phyloP scores from a whole-genome alignment of 2,888 invertebrate genomes.

The Eupithecia centaureata region DNA sequence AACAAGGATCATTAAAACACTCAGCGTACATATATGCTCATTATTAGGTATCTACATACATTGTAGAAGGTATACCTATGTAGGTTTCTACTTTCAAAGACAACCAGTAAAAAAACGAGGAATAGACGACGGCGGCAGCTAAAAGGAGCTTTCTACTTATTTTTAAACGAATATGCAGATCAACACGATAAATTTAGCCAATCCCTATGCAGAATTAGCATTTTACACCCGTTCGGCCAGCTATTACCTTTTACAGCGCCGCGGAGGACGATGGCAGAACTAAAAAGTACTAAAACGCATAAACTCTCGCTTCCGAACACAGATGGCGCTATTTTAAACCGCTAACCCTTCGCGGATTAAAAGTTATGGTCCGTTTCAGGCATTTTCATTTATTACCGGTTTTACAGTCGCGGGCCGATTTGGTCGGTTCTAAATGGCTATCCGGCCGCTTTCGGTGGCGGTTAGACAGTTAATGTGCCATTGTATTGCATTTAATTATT shows the following conservation, averaged over 20 bases:
- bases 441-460: constrained; percentile 44
- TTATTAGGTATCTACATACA: neutral
- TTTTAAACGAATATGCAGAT: constrained; percentile 43
- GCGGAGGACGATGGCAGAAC: constrained; percentile 57
- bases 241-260: constrained; percentile 55
- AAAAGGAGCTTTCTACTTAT: constrained; percentile 36
- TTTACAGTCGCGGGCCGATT: constrained; percentile 46
- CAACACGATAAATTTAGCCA: constrained; percentile 38
- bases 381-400: constrained; percentile 68
- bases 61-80: neutral
- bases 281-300: constrained; percentile 62
- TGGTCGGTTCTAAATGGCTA: constrained; percentile 51
- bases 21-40: constrained; percentile 7
- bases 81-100: neutral
- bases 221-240: constrained; percentile 39
- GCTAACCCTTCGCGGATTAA: constrained; percentile 57
- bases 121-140: constrained; percentile 21
- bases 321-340: constrained; percentile 67
- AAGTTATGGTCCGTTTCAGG: constrained; percentile 54
- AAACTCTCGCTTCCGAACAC: constrained; percentile 51
- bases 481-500: constrained; percentile 64
- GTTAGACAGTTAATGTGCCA: constrained; percentile 60
- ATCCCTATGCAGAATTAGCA: constrained; percentile 48
- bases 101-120: constrained; percentile 20
- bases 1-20: constrained; percentile 12